phyloP scores from a whole-genome alignment of 2,113 vertebrate species.

The human region DNA sequence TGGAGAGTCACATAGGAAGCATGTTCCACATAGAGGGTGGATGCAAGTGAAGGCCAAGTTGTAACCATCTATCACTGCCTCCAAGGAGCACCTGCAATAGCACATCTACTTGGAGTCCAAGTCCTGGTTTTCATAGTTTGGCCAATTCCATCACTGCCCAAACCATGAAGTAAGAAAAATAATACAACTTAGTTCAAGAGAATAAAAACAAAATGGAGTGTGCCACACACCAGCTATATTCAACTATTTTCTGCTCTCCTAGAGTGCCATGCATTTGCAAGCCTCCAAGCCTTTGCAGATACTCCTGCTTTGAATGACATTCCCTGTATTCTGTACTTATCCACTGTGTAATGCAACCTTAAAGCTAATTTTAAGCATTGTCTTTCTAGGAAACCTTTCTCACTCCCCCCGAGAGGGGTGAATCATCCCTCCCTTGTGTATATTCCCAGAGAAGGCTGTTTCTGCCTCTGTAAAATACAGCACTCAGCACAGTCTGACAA shows the following conservation, averaged over 20 bases:
- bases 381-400: neutral
- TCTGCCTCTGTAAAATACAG: neutral
- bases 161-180: neutral
- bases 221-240: fast-evolving
- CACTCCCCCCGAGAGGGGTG: neutral
- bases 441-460: neutral
- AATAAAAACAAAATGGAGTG: neutral
- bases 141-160: neutral
- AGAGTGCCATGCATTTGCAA: neutral
- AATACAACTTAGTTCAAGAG: neutral
- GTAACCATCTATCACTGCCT: neutral
- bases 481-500: neutral
- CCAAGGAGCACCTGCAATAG: neutral
- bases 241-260: neutral
- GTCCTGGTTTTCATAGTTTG: neutral
- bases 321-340: neutral
- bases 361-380: neutral
- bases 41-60: neutral
- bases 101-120: neutral
- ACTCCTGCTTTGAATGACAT: neutral
- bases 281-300: neutral
- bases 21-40: neutral
- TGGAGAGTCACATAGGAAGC: neutral
- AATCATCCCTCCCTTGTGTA: neutral
- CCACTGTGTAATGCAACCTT: neutral